phyloP scores from a whole-genome alignment of 1,140 invertebrate species.

The Stratiolaelaps scimitus region DNA sequence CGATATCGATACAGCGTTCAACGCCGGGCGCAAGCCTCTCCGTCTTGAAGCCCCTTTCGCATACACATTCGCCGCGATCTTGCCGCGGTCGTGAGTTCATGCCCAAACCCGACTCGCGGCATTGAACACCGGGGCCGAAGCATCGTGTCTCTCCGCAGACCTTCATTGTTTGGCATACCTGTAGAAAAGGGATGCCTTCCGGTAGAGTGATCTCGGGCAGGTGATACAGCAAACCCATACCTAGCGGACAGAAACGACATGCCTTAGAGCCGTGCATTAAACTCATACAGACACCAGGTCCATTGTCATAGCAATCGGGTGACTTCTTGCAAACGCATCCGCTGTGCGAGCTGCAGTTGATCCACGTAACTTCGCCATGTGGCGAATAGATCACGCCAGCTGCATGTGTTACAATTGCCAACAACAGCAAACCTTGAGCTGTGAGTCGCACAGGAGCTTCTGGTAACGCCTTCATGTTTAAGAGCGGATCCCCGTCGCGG shows the following conservation, averaged over 20 bases:
- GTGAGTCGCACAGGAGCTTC: too few species aligned
- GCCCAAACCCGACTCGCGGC: background rate
- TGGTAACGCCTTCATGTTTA: too few species aligned
- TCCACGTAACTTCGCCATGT: background rate
- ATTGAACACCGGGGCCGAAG: background rate
- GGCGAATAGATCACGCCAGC: too few species aligned
- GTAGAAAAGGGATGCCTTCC: background rate
- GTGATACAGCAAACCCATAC: background rate
- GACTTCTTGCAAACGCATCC: background rate
- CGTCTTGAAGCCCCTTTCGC: background rate
- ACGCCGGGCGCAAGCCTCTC: slow-evolving; percentile 12
- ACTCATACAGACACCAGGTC: slow-evolving; percentile 5
- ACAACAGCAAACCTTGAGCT: too few species aligned
- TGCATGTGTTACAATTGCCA: too few species aligned
- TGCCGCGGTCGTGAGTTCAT: too few species aligned
- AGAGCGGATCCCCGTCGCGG: too few species aligned
- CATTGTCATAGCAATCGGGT: slow-evolving; percentile 3
- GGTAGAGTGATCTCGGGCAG: slow-evolving; percentile 1
- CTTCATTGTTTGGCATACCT: background rate
- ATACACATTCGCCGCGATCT: background rate
- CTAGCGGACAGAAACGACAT: slow-evolving; percentile 6
- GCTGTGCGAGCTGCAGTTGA: background rate
- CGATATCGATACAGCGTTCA: slow-evolving; percentile 11
- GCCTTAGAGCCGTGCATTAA: background rate
- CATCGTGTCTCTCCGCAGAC: slow-evolving; percentile 10